Base-by-base conservation (phyloP, 2,797 vertebrate species). In the Octomys mimax region DNA sequence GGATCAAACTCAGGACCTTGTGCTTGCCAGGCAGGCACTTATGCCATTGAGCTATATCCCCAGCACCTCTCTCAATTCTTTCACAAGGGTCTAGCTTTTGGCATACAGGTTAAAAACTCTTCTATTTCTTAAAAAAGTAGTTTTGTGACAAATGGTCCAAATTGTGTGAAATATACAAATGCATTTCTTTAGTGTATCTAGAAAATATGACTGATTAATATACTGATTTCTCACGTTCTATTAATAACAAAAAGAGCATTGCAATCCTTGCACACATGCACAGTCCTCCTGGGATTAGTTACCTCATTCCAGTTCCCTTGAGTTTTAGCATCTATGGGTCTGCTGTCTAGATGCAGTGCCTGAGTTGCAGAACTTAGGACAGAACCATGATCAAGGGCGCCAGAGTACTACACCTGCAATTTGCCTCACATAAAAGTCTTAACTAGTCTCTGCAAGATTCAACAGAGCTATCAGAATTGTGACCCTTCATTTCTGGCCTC, bases 51-150 rank as follows among this genome's bases (percentile, higher is more conserved):
- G 12, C 52, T 54, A 16, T 16, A 54, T 54, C 14, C 52, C 52
- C 13, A 57, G 54, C 54, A 14, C 54, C 16, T 84, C 57, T 61
- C n/a, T 93, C 26, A 13, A 31, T 5, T 64, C 26, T 64, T 64
- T 62, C 78, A 85, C 87, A 52, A 80, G 8, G 62, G 5, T 62
- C 66, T 54, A 42, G 46, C 26, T 95, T 79, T 95, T 83, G 78
- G 1, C n/a, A 52, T 19, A 6, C 26, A 89, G 59, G 61, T 57
- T 77, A 89, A 68, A 92, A 87, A 36, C n/a, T 36, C n/a, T 46
- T 52, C 26, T 33, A 46, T 36, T 52, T 26, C 6, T 16, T 79
- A 31, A 70, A 46, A 54, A 49, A 83, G 14, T 28, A 84, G 31
- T 31, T 66, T 31, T 73, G 3, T 71, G 42, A 57, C 75, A 49